Conservation (phyloP, 2,888 invertebrate genomes). For the Argyresthia goedartella region DNA sequence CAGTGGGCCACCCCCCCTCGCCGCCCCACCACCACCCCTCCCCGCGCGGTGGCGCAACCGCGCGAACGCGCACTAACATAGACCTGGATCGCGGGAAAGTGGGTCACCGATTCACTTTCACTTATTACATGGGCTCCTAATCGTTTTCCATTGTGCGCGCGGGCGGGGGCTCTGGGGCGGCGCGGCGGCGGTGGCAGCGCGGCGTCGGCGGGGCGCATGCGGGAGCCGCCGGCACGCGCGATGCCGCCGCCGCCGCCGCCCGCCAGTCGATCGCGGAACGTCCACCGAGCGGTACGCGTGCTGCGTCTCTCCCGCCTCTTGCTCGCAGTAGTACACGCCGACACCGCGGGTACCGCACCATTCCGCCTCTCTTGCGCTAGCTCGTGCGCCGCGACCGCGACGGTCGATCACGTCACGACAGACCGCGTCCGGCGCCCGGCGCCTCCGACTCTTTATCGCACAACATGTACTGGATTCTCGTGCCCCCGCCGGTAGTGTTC, state of each 20-base stretch:
- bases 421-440: conserved; percentile 25
- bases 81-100: conserved; percentile 94
- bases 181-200: too few relatives aligned
- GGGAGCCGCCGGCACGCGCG: conserved; percentile 68
- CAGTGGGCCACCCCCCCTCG: conserved; percentile 79
- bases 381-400: conserved; percentile 14
- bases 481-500: conserved; percentile 56
- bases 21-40: conserved; percentile 63
- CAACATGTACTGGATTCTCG: conserved; percentile 66
- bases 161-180: conserved; percentile 64
- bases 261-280: conserved; percentile 66
- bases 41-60: conserved; percentile 65
- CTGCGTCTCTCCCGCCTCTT: conserved; percentile 34
- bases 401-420: conserved; percentile 20
- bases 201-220: conserved; percentile 66
- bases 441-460: conserved; percentile 22
- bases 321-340: conserved; percentile 40
- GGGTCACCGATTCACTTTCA: conserved; percentile 92
- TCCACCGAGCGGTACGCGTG: conserved; percentile 48
- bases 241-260: conserved; percentile 60
- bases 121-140: conserved; percentile 86
- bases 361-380: neutral
- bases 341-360: neutral
- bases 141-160: conserved; percentile 78
- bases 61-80: conserved; percentile 81